Conservation (phyloP, 1,140 invertebrate genomes). For the Colletes gigas region DNA sequence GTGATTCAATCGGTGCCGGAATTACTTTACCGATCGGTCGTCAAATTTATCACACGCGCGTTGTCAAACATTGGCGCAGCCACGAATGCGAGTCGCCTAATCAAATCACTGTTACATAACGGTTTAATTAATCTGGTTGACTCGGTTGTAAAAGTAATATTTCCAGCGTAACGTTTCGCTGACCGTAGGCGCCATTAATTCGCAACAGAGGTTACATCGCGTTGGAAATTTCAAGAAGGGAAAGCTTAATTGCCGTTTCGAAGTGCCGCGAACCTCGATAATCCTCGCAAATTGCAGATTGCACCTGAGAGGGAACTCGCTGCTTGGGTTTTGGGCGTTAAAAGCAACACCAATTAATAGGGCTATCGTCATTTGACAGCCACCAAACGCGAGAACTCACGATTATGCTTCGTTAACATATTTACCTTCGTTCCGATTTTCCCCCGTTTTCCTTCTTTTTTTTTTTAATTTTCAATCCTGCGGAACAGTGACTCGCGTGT, state of each 20-base stretch:
- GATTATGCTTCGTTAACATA: conserved; percentile 7
- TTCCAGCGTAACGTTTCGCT: conserved; percentile 8
- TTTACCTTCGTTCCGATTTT: too few relatives aligned
- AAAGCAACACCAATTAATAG: conserved; percentile 23
- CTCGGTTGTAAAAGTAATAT: conserved; percentile 50
- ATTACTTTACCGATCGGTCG: conserved; percentile 24
- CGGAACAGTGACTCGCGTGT: background rate
- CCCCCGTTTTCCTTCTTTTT: background rate
- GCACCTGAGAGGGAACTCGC: background rate
- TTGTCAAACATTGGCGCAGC: conserved; percentile 18
- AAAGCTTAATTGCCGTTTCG: conserved; percentile 41
- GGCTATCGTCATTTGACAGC: conserved; percentile 8
- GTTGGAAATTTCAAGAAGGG: conserved; percentile 22
- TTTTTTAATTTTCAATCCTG: background rate
- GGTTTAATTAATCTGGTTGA: conserved; percentile 48
- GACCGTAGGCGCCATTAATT: conserved; percentile 32
- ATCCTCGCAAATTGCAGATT: conserved; percentile 22
- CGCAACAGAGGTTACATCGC: conserved; percentile 33
- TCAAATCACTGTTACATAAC: conserved; percentile 29
- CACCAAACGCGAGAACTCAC: background rate
- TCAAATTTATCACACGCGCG: conserved; percentile 26
- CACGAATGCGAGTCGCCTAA: conserved; percentile 11
- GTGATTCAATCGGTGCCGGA: conserved; percentile 28
- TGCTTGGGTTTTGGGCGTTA: background rate
- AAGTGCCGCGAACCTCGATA: conserved; percentile 32